Evolutionary conservation across 2,113 vertebrate species (phyloP), one percentile per base, ranked within the genome.

Genomic region (Tragelaphus buxtoni): DNA sequence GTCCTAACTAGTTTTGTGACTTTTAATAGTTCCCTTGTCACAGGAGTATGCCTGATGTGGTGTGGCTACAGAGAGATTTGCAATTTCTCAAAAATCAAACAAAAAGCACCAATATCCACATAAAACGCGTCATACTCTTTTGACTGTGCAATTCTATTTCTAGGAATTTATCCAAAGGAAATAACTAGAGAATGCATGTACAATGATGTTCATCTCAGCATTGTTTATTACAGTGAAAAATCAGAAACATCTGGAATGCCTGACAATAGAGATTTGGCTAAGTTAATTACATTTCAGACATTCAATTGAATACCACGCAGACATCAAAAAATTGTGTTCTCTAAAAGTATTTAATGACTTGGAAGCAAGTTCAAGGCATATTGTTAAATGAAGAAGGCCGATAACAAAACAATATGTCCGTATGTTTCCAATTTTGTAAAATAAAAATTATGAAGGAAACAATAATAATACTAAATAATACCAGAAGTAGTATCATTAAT

Each of bases 221-320:
- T 97, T 97, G 97, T 96, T 97, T 98, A 97, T 97, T 96, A 85
- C 69, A 95, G 90, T 55, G 77, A 97, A 97, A 97, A 97, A 97
- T 97, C 79, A 97, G 95, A 97, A 98, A 97, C 97, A 98, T 97
- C 97, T 97, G 96, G 96, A 97, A 93, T 92, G 81, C 69, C 88
- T 90, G 91, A 97, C 90, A 97, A 97, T 91, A 96, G 94, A 97
- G 69, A 96, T 96, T 94, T 97, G 96, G 95, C 94, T 88, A 95
- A 94, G 69, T 96, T 97, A 97, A 96, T 97, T 97, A 88, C 51
- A 82, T 96, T 97, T 97, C 56, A 97, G 96, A 90, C 97, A 96
- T 97, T 97, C 96, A 97, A 91, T 42, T 97, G 96, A 96, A 96
- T 97, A 72, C 97, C 85, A 92, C 1, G 30, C 81, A 96, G 92